A percentile compares a stretch with the other conserved stretches of the same genome.
These are phyloP conservation scores for Ametastegia equiseti DNA, from an alignment of 2,888 invertebrate species.

Conservation along the genomic window DNA sequence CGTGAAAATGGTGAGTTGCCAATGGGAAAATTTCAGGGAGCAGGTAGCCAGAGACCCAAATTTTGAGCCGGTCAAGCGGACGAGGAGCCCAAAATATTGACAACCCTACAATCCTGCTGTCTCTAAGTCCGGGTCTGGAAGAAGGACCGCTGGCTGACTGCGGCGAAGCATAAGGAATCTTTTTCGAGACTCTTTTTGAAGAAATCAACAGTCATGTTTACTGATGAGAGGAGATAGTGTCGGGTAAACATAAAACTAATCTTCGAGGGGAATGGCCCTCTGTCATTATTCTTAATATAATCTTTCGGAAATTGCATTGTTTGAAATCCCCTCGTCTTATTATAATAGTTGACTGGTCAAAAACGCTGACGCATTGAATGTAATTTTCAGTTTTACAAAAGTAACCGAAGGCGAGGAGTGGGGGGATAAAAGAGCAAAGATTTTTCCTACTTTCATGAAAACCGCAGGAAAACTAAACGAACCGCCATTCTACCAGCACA, in stretches of 20 bases:
- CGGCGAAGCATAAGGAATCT: constrained; percentile 10
- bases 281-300: constrained; percentile 66
- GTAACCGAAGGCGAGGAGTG: not conserved
- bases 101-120: constrained; percentile 50
- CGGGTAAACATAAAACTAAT: constrained; percentile 65
- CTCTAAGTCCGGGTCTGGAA: not conserved
- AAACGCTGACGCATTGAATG: constrained; percentile 69
- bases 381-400: constrained; percentile 59
- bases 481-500: too few species aligned
- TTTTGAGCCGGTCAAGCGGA: constrained; percentile 36
- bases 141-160: not conserved
- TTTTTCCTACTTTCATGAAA: not conserved
- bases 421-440: not conserved
- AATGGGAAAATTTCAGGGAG: not conserved
- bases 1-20: not conserved
- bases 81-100: constrained; percentile 63
- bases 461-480: constrained; percentile 7
- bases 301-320: constrained; percentile 68
- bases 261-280: constrained; percentile 58
- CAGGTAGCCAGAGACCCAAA: constrained; percentile 20
- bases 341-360: constrained; percentile 59
- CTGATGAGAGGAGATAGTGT: constrained; percentile 59
- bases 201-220: constrained; percentile 65
- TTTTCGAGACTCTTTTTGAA: constrained; percentile 52
- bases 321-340: constrained; percentile 62